These are phyloP conservation scores for Hyles euphorbiae DNA, from an alignment of 1,140 invertebrate genomes.

Conservation along the genomic window DNA sequence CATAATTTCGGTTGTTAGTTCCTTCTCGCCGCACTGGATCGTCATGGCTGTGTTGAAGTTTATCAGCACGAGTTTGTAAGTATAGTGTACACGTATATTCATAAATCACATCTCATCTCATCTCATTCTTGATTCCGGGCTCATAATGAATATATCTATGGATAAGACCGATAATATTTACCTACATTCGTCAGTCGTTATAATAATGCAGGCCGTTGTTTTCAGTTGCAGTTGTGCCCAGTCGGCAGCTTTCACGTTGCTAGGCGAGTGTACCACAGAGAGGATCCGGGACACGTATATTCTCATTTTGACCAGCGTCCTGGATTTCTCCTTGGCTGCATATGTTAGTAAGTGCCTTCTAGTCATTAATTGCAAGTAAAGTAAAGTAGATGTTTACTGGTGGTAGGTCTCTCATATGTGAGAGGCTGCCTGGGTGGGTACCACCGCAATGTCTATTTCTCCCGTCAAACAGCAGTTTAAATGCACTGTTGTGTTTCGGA, in stretches of 20 bases:
- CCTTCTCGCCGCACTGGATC: conserved; percentile 38
- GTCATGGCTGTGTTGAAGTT: conserved; percentile 21
- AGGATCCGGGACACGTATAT: conserved; percentile 25
- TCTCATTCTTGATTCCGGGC: background rate
- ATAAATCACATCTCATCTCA: background rate
- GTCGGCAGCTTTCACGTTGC: conserved; percentile 71
- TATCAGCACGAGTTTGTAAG: conserved; percentile 7
- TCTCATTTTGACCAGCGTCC: conserved; percentile 32
- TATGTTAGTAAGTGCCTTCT: conserved; percentile 16
- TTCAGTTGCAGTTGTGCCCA: conserved; percentile 72
- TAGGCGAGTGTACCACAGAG: conserved; percentile 74
- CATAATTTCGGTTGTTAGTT: conserved; percentile 21
- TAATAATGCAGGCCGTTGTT: background rate
- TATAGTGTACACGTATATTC: background rate
- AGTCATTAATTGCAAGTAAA: background rate
- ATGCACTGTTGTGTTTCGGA: no score
- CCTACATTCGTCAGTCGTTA: no score
- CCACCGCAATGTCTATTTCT: no score
- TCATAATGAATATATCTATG: no score
- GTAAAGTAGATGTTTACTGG: background rate
- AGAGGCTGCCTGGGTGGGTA: no score
- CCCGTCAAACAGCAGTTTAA: no score
- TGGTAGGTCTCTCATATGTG: no score
- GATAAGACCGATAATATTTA: no score
- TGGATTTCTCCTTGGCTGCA: conserved; percentile 21